phyloP scores from a whole-genome alignment of 2,888 invertebrate species.

The Stenchaetothrips biformis region DNA sequence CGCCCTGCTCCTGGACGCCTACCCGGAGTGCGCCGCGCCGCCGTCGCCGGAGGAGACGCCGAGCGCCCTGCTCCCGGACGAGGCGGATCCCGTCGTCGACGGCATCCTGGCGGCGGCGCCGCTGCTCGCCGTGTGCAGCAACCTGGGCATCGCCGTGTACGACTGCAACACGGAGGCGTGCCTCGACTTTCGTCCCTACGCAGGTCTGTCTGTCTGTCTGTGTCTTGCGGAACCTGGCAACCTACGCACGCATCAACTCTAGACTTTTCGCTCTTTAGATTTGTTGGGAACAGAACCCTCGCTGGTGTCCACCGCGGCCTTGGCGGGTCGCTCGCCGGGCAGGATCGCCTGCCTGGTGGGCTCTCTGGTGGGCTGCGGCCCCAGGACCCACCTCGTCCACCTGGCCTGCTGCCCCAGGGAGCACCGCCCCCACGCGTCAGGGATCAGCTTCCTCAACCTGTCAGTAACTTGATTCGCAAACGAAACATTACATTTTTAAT shows the following conservation, averaged over 20 bases:
- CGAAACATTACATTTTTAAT: too few relatives aligned
- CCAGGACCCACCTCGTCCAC: neutral
- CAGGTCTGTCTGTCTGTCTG: neutral
- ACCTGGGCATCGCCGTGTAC: constrained; percentile 32
- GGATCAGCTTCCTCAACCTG: neutral
- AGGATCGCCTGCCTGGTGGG: neutral
- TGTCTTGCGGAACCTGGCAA: neutral
- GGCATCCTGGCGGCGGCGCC: constrained; percentile 29
- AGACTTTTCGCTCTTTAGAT: too few relatives aligned
- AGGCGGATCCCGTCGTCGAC: neutral
- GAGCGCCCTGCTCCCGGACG: neutral
- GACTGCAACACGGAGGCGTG: constrained; percentile 32
- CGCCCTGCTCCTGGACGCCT: neutral
- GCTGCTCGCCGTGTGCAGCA: constrained; percentile 30
- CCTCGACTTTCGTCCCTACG: constrained; percentile 4
- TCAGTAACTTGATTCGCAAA: neutral
- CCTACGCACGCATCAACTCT: neutral
- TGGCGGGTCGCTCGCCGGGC: neutral
- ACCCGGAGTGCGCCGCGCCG: neutral
- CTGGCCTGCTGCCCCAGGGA: neutral
- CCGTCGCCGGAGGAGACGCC: neutral
- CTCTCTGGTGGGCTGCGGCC: neutral
- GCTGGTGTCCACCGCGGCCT: neutral
- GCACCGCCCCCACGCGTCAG: neutral
- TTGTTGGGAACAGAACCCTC: neutral